Evolutionary conservation across 2,797 vertebrate species (phyloP).

Genomic region (Eospalax fontanierii): DNA sequence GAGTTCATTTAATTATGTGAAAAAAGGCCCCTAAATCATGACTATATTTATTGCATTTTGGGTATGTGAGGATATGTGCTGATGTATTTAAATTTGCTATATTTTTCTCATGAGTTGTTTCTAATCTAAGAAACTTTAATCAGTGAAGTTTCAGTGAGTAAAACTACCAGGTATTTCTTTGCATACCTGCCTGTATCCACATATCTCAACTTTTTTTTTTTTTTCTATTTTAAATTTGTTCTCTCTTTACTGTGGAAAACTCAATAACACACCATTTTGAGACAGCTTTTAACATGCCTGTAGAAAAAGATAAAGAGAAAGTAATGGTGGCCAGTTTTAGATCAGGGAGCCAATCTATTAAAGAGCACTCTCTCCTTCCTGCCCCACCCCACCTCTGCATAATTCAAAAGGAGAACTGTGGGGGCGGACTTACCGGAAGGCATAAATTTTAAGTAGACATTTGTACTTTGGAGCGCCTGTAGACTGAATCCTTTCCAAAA

Average conservation of each 20-base stretch:
- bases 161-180: not conserved
- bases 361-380: not conserved
- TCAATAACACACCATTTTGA: not conserved
- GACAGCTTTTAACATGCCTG: not conserved
- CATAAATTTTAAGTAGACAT: conserved; percentile 1
- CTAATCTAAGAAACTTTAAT: conserved; percentile 1
- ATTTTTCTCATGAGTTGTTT: conserved; percentile 47
- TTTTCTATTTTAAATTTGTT: not conserved
- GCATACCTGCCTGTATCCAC: not conserved
- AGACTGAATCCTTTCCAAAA: conserved; percentile 11
- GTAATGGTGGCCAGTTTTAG: not conserved
- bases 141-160: conserved; percentile 7
- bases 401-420: not conserved
- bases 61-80: not conserved
- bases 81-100: conserved; percentile 16
- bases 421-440: not conserved
- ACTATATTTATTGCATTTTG: not conserved
- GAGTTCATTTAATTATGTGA: not conserved
- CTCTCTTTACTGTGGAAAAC: not conserved
- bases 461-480: not conserved
- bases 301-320: conserved; percentile 20
- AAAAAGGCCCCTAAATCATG: not conserved
- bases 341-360: not conserved
- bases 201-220: not conserved
- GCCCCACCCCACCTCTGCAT: not conserved